Conservation (phyloP, 2,888 invertebrate species). For the Ischnus inquisitorius region DNA sequence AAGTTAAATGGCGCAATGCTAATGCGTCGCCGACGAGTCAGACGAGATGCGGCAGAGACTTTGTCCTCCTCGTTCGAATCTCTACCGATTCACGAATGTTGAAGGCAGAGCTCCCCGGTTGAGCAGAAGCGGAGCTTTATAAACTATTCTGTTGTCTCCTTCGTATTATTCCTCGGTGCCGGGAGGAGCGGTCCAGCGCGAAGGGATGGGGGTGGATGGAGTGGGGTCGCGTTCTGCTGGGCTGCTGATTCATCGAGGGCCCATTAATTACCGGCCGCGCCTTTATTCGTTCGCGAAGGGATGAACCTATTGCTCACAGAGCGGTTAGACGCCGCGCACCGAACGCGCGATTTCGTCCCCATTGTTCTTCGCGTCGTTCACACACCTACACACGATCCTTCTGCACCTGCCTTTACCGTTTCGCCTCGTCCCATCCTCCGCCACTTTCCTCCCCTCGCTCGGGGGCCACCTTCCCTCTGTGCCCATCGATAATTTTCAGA, state of each 20-base stretch:
- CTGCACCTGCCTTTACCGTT: slow-evolving; percentile 75
- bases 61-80: slow-evolving; percentile 32
- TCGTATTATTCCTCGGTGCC: slow-evolving; percentile 82
- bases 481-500: slow-evolving; percentile 64
- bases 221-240: slow-evolving; percentile 54
- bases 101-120: slow-evolving; percentile 62
- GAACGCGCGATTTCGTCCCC: slow-evolving; percentile 79
- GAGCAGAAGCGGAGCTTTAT: slow-evolving; percentile 78
- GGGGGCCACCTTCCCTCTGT: slow-evolving; percentile 41
- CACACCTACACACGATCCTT: slow-evolving; percentile 79
- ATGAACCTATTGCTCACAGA: slow-evolving; percentile 85
- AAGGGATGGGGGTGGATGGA: slow-evolving; percentile 12
- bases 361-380: slow-evolving; percentile 85
- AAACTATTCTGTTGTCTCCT: slow-evolving; percentile 86
- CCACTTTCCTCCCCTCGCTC: slow-evolving; percentile 28
- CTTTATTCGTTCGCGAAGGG: slow-evolving; percentile 85
- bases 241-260: slow-evolving; percentile 83
- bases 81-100: slow-evolving; percentile 65
- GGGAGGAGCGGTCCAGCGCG: slow-evolving; percentile 36
- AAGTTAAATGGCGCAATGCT: slow-evolving; percentile 55
- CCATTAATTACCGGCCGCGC: slow-evolving; percentile 85
- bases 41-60: slow-evolving; percentile 38
- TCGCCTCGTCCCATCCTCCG: slow-evolving; percentile 61
- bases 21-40: slow-evolving; percentile 45
- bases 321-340: slow-evolving; percentile 83